A percentile compares a stretch with the other conserved stretches of the same genome.
These are phyloP conservation scores for Percopsis omiscomaycus DNA, from an alignment of 2,797 vertebrate genomes.

Conservation along the genomic window DNA sequence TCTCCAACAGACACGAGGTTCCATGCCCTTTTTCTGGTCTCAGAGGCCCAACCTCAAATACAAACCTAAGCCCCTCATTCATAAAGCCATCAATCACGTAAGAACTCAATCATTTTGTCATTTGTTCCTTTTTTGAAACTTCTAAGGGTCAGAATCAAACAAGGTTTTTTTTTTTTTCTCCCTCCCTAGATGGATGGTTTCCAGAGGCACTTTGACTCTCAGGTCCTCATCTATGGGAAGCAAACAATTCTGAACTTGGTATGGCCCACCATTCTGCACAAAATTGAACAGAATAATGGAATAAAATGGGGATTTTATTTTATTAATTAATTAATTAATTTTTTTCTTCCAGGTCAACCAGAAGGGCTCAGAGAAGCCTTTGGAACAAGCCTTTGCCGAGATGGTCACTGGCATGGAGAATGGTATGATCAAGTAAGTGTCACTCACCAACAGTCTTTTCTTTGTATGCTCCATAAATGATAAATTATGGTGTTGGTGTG, in stretches of 20 bases:
- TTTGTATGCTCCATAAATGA: background rate
- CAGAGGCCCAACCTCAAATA: constrained; percentile 98
- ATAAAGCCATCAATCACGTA: constrained; percentile 92
- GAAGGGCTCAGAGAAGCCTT: constrained; percentile 94
- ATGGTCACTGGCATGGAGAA: constrained; percentile 89
- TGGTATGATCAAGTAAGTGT: constrained; percentile 85
- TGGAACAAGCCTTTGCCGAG: constrained; percentile 91
- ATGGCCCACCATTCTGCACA: constrained; percentile 42
- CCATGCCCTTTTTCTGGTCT: constrained; percentile 98
- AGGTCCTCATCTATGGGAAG: constrained; percentile 95
- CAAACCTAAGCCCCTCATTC: constrained; percentile 95
- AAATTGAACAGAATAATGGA: background rate
- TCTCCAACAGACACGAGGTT: constrained; percentile 87
- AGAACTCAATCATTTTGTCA: constrained; percentile 41
- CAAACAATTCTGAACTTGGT: constrained; percentile 97
- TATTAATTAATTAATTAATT: background rate
- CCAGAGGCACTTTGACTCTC: constrained; percentile 97
- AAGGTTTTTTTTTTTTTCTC: constrained; percentile 15
- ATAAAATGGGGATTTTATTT: background rate
- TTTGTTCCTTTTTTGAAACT: background rate
- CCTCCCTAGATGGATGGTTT: constrained; percentile 90
- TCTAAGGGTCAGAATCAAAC: background rate
- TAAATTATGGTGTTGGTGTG: too few relatives aligned
- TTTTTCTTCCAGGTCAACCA: constrained; percentile 87
- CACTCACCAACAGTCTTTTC: background rate